phyloP scores from a whole-genome alignment of 2,888 invertebrate species.

The Dasysyrphus albostriatus region DNA sequence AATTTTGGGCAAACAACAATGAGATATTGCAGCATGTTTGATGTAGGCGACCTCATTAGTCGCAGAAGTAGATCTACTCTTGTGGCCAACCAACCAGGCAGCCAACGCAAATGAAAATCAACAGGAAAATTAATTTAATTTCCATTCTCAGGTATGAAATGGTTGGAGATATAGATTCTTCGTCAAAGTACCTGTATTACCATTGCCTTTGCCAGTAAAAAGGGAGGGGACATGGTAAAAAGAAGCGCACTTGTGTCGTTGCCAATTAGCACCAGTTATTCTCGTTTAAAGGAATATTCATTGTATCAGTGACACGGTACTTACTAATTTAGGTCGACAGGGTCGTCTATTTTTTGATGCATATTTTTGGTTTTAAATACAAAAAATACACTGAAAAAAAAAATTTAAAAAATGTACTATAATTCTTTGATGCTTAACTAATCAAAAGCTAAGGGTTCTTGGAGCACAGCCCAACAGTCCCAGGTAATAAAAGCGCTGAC shows the following conservation, averaged over 20 bases:
- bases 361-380: not conserved
- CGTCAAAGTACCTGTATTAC: not conserved
- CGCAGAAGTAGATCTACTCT: constrained; percentile 36
- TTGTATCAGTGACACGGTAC: constrained; percentile 54
- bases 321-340: constrained; percentile 59
- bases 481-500: no score
- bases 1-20: constrained; percentile 64
- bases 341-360: not conserved
- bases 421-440: no score
- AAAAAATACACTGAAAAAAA: not conserved
- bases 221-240: constrained; percentile 6
- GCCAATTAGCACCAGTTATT: constrained; percentile 66
- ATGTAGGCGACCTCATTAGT: constrained; percentile 63
- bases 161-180: constrained; percentile 34
- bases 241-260: constrained; percentile 62
- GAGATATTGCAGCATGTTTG: constrained; percentile 49
- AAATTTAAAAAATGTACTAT: no score
- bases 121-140: constrained; percentile 71
- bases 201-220: not conserved
- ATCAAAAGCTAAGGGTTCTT: no score
- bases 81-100: constrained; percentile 15
- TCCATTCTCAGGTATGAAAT: not conserved
- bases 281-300: not conserved
- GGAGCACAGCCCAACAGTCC: no score
- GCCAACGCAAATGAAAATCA: constrained; percentile 63